Conservation (phyloP, 1,140 invertebrate species). For the Zaprionus inermis region DNA sequence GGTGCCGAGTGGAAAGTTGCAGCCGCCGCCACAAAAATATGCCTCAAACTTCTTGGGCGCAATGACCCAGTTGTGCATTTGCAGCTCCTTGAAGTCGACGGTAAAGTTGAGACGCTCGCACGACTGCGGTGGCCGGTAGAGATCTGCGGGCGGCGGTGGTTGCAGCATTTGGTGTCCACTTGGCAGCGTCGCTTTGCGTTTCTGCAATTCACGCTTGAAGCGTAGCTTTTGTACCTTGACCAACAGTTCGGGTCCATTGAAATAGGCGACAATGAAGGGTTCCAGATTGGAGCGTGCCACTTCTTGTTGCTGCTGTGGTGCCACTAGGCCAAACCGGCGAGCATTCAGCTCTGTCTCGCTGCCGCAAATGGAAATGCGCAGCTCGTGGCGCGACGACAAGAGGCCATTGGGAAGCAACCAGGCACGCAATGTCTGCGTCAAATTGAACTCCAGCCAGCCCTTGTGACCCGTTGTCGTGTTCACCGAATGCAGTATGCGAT, state of each 20-base stretch:
- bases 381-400: constrained; percentile 49
- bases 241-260: constrained; percentile 76
- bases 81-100: constrained; percentile 76
- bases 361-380: constrained; percentile 56
- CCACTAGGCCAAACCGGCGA: constrained; percentile 43
- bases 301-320: constrained; percentile 38
- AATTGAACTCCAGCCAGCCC: constrained; percentile 79
- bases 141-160: constrained; percentile 25
- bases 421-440: constrained; percentile 55
- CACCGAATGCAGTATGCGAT: constrained; percentile 63
- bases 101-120: constrained; percentile 81
- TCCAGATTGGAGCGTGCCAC: constrained; percentile 46
- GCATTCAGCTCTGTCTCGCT: constrained; percentile 40
- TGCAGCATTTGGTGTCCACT: neutral
- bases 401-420: constrained; percentile 57
- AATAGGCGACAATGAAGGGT: constrained; percentile 79
- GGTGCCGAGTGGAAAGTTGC: constrained; percentile 79
- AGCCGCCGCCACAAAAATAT: constrained; percentile 79
- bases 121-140: constrained; percentile 61
- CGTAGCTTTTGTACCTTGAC: constrained; percentile 74
- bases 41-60: constrained; percentile 82
- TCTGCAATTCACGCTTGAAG: constrained; percentile 71
- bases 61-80: constrained; percentile 81
- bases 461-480: constrained; percentile 62
- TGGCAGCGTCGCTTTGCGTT: constrained; percentile 35